Conservation (phyloP, 2,888 invertebrate species). For the Bimastos eiseni region DNA sequence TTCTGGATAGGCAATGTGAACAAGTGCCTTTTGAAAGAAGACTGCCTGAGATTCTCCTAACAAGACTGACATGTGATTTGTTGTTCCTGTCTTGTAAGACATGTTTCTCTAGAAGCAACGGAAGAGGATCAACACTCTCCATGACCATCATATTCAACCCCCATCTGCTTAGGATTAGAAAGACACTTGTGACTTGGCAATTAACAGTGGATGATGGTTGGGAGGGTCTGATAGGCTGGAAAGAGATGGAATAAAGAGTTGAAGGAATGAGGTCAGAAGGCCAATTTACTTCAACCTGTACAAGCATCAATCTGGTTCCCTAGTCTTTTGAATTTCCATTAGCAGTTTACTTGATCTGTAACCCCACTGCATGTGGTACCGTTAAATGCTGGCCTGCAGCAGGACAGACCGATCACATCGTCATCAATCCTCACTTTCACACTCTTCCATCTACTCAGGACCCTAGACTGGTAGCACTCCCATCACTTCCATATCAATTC, state of each 20-base stretch:
- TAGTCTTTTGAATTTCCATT: neutral
- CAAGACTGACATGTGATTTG: conserved; percentile 4
- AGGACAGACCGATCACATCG: neutral
- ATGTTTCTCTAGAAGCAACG: neutral
- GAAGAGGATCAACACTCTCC: neutral
- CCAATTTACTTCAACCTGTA: neutral
- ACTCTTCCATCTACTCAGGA: neutral
- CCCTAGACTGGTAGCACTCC: neutral
- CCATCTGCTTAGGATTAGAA: neutral
- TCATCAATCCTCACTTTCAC: neutral
- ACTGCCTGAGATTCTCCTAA: neutral
- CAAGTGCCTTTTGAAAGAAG: neutral
- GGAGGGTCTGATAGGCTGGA: neutral
- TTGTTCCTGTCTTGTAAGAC: neutral
- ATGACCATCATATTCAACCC: neutral
- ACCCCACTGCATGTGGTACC: neutral
- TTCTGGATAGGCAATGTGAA: neutral
- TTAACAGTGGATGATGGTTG: neutral
- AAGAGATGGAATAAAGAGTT: neutral
- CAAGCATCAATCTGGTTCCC: neutral
- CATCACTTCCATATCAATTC: neutral
- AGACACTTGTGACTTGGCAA: neutral
- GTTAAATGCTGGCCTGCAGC: neutral
- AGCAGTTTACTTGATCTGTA: neutral
- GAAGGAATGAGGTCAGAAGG: neutral